These are phyloP conservation scores for Tachysurus fulvidraco DNA, from an alignment of 2,113 vertebrate species.

Conservation along the genomic window DNA sequence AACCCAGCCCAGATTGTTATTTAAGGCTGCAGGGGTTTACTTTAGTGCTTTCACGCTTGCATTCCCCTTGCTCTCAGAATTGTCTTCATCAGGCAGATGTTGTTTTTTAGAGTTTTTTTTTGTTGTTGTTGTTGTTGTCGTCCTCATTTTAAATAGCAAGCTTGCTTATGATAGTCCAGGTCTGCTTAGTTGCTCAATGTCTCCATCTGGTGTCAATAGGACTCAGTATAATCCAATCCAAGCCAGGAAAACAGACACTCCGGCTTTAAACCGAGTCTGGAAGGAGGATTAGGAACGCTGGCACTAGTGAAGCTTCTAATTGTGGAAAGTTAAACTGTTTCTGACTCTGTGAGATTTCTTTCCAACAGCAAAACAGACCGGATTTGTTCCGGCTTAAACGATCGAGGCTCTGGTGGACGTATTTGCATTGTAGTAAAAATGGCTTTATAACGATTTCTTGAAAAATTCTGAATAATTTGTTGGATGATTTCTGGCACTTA, in stretches of 20 bases:
- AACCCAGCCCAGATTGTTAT: conserved; percentile 48
- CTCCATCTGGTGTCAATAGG: conserved; percentile 63
- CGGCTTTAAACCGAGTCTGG: conserved; percentile 61
- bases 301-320: conserved; percentile 15
- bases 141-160: neutral
- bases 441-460: neutral
- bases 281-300: conserved; percentile 66
- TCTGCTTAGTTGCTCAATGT: conserved; percentile 49
- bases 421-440: neutral
- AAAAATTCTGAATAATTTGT: neutral
- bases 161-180: conserved; percentile 1
- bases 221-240: conserved; percentile 46
- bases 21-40: conserved; percentile 51
- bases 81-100: conserved; percentile 48
- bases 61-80: conserved; percentile 58
- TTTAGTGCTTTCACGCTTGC: conserved; percentile 56
- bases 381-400: neutral
- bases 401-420: neutral
- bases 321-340: conserved; percentile 25
- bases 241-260: conserved; percentile 63
- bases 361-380: neutral
- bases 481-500: neutral
- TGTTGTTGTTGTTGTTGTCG: too few relatives aligned
- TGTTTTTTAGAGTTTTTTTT: conserved; percentile 24
- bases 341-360: neutral